phyloP scores from a whole-genome alignment of 1,140 invertebrate genomes.

The Drosophila grimshawi region DNA sequence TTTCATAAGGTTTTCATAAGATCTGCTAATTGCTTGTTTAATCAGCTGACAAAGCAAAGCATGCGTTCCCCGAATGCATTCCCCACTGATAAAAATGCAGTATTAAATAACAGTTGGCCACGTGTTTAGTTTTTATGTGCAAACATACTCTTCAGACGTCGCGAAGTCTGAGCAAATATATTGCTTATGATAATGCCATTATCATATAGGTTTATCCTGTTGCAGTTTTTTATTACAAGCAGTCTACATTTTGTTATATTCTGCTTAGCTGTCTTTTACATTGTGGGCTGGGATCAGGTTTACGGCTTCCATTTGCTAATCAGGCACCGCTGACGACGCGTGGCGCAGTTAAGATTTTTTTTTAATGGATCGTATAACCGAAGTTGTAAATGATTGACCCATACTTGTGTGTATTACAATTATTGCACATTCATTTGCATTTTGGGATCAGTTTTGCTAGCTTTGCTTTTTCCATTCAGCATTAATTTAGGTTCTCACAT shows the following conservation, averaged over 20 bases:
- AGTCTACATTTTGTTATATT: not conserved
- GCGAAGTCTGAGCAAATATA: slow-evolving; percentile 14
- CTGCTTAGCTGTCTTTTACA: slow-evolving; percentile 11
- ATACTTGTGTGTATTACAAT: slow-evolving; percentile 16
- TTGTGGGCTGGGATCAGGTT: slow-evolving; percentile 4
- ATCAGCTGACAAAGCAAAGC: not conserved
- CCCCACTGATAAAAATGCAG: not conserved
- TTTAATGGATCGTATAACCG: slow-evolving; percentile 10
- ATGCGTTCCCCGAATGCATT: slow-evolving; percentile 20
- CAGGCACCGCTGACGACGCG: slow-evolving; percentile 44
- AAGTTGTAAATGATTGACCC: slow-evolving; percentile 14
- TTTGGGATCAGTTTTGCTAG: not conserved
- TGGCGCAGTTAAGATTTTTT: slow-evolving; percentile 58
- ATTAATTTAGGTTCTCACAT: slow-evolving; percentile 41
- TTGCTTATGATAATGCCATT: not conserved
- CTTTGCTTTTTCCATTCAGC: slow-evolving; percentile 39
- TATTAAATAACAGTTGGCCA: slow-evolving; percentile 14
- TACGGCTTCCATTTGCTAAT: slow-evolving; percentile 37
- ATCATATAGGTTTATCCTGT: slow-evolving; percentile 3
- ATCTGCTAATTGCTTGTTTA: slow-evolving; percentile 32
- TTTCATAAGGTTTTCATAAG: slow-evolving; percentile 18
- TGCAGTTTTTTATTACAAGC: slow-evolving; percentile 6
- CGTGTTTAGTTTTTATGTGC: slow-evolving; percentile 3
- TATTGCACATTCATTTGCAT: slow-evolving; percentile 24
- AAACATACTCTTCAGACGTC: not conserved